phyloP scores from a whole-genome alignment of 1,140 invertebrate genomes.

The Cheumatopsyche charites region DNA sequence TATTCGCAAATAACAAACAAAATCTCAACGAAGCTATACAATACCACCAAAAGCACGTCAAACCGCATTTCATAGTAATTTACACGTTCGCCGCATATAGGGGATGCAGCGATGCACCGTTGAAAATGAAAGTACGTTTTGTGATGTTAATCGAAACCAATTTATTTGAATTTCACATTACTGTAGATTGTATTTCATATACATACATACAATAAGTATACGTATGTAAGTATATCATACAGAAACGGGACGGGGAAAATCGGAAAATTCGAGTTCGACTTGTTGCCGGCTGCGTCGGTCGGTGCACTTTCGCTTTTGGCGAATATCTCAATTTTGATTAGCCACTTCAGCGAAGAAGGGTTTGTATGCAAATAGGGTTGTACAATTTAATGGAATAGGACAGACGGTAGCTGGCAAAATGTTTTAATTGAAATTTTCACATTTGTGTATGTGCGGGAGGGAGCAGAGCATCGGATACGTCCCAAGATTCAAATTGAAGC shows the following conservation, averaged over 20 bases:
- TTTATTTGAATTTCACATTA: slow-evolving; percentile 31
- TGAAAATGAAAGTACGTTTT: slow-evolving; percentile 2
- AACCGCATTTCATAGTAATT: slow-evolving; percentile 16
- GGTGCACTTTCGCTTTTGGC: not conserved
- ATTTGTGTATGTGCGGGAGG: no score
- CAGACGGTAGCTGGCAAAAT: not conserved
- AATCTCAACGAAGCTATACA: not conserved
- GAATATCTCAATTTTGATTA: slow-evolving; percentile 33
- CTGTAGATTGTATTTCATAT: no score
- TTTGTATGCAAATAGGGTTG: slow-evolving; percentile 31
- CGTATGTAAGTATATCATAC: no score
- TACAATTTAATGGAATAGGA: slow-evolving; percentile 27
- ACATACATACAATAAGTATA: no score
- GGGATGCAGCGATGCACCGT: not conserved
- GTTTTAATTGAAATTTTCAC: slow-evolving; percentile 21
- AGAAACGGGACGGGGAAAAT: not conserved
- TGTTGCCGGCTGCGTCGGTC: slow-evolving; percentile 13
- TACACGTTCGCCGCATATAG: not conserved
- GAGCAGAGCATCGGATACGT: no score
- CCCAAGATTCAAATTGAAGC: no score
- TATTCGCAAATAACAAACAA: not conserved
- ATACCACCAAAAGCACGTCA: not conserved
- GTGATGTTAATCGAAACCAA: slow-evolving; percentile 36
- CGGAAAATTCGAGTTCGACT: slow-evolving; percentile 29
- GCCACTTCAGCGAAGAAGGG: slow-evolving; percentile 13